Evolutionary conservation across 2,113 vertebrate species (phyloP).

Genomic region (Sylvietta virens): DNA sequence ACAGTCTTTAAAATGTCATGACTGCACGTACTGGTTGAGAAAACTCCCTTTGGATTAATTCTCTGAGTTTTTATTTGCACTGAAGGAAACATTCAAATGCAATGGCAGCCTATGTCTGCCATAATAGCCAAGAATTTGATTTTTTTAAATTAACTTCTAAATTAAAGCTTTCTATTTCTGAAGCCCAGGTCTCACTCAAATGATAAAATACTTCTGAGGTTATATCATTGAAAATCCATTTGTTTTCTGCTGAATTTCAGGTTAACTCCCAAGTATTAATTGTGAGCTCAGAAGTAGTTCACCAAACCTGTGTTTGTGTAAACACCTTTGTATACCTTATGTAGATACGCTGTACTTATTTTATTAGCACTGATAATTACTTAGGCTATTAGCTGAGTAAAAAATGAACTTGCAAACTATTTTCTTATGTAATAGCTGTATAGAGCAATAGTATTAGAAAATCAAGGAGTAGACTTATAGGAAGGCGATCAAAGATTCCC

Average conservation of each 20-base stretch:
- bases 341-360: slow-evolving; percentile 73
- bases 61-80: slow-evolving; percentile 40
- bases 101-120: not conserved
- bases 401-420: slow-evolving; percentile 70
- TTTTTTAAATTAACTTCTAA: slow-evolving; percentile 40
- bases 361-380: slow-evolving; percentile 69
- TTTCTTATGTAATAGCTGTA: slow-evolving; percentile 76
- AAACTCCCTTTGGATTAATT: slow-evolving; percentile 33
- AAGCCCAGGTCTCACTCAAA: slow-evolving; percentile 45
- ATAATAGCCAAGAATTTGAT: not conserved
- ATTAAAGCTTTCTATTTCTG: slow-evolving; percentile 56
- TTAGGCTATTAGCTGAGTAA: slow-evolving; percentile 66
- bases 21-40: not conserved
- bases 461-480: slow-evolving; percentile 59
- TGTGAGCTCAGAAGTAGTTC: slow-evolving; percentile 16
- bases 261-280: slow-evolving; percentile 35
- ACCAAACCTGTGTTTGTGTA: slow-evolving; percentile 39
- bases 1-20: slow-evolving; percentile 25
- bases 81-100: slow-evolving; percentile 14
- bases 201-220: slow-evolving; percentile 35
- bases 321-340: slow-evolving; percentile 58
- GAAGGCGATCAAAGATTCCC: not conserved
- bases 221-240: not conserved
- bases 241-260: slow-evolving; percentile 5
- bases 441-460: slow-evolving; percentile 71